These are phyloP conservation scores for Agapostemon virescens DNA, from an alignment of 2,888 invertebrate species.

Conservation along the genomic window DNA sequence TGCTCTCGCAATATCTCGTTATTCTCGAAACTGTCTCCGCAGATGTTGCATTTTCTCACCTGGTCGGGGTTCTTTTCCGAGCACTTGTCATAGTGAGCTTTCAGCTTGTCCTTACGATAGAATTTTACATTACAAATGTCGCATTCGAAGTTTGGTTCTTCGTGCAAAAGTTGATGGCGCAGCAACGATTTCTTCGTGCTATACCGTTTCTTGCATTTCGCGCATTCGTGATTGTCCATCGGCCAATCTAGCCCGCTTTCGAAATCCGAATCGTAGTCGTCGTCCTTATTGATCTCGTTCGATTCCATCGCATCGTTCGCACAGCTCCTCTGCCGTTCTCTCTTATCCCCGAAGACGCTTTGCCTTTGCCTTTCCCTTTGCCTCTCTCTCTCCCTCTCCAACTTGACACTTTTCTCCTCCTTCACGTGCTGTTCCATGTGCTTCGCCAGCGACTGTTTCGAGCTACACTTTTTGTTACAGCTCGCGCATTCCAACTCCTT, in stretches of 20 bases:
- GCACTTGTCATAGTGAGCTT: slow-evolving; percentile 79
- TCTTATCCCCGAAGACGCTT: slow-evolving; percentile 36
- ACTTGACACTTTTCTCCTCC: slow-evolving; percentile 65
- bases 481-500: slow-evolving; percentile 74
- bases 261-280: slow-evolving; percentile 77
- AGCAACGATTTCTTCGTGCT: slow-evolving; percentile 78
- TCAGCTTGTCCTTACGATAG: slow-evolving; percentile 78
- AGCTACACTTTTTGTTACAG: slow-evolving; percentile 75
- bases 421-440: slow-evolving; percentile 77
- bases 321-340: slow-evolving; percentile 40
- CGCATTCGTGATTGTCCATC: slow-evolving; percentile 78
- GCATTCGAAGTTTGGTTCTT: slow-evolving; percentile 79
- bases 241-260: slow-evolving; percentile 78
- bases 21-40: slow-evolving; percentile 78
- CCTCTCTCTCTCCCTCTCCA: slow-evolving; percentile 44
- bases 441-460: slow-evolving; percentile 74
- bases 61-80: slow-evolving; percentile 79
- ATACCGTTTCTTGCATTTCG: slow-evolving; percentile 77
- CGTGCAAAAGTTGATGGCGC: slow-evolving; percentile 78
- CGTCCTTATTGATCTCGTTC: slow-evolving; percentile 63
- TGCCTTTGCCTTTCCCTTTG: slow-evolving; percentile 30
- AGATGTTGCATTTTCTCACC: slow-evolving; percentile 79
- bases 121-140: slow-evolving; percentile 79
- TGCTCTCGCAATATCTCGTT: slow-evolving; percentile 77
- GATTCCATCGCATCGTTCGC: slow-evolving; percentile 39